Evolutionary conservation across 2,113 vertebrate species (phyloP).

Genomic region (Nothobranchius kuhntae): DNA sequence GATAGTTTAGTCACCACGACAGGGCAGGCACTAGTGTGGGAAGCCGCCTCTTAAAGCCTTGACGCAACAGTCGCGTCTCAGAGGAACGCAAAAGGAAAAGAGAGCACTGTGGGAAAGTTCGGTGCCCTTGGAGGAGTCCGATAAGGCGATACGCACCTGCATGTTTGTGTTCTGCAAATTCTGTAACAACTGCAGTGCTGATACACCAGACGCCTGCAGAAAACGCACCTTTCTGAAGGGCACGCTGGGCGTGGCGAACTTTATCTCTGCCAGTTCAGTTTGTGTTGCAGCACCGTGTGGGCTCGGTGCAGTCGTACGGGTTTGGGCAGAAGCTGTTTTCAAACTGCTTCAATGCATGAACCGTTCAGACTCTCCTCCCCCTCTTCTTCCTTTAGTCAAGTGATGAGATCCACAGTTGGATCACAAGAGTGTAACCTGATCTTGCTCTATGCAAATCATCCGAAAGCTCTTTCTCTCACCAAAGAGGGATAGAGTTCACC

Average conservation of each 20-base stretch:
- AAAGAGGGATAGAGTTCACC: conserved; percentile 72
- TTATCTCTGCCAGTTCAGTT: conserved; percentile 40
- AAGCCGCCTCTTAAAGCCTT: conserved; percentile 52
- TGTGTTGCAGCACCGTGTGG: conserved; percentile 27
- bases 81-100: conserved; percentile 16
- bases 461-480: conserved; percentile 39
- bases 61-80: conserved; percentile 49
- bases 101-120: conserved; percentile 71
- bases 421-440: conserved; percentile 67
- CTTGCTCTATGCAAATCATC: conserved; percentile 63
- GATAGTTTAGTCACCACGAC: conserved; percentile 47
- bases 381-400: neutral
- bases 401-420: conserved; percentile 40
- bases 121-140: conserved; percentile 66
- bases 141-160: conserved; percentile 63
- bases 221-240: conserved; percentile 56
- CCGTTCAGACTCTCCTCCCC: conserved; percentile 23
- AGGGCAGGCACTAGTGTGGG: conserved; percentile 48
- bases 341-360: conserved; percentile 40
- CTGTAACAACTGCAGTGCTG: conserved; percentile 56
- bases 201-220: conserved; percentile 51
- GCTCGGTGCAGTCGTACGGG: conserved; percentile 33
- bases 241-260: conserved; percentile 40
- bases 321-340: conserved; percentile 37
- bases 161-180: conserved; percentile 66